phyloP scores from a whole-genome alignment of 2,888 invertebrate genomes.

The Zaprionus obscuricornis region DNA sequence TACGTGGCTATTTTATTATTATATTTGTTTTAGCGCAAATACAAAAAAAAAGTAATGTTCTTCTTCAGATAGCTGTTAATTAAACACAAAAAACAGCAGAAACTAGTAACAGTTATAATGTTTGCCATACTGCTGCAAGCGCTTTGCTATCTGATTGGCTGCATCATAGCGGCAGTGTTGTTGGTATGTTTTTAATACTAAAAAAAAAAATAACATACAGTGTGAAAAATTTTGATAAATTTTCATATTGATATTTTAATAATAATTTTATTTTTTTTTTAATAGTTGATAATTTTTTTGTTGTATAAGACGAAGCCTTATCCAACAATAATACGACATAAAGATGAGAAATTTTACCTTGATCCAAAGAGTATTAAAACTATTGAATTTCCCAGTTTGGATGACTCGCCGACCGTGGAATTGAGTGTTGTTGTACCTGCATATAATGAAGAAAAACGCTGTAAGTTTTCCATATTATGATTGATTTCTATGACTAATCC shows the following conservation, averaged over 20 bases:
- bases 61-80: conserved; percentile 44
- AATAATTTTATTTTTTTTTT: conserved; percentile 72
- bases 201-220: conserved; percentile 1
- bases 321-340: conserved; percentile 87
- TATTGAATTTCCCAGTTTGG: conserved; percentile 89
- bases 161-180: conserved; percentile 12
- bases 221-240: conserved; percentile 19
- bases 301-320: conserved; percentile 87
- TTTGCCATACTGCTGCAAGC: conserved; percentile 42
- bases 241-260: conserved; percentile 1
- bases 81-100: conserved; percentile 7
- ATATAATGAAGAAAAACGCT: conserved; percentile 96
- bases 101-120: conserved; percentile 38
- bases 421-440: conserved; percentile 98
- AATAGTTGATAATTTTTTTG: conserved; percentile 86
- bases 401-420: conserved; percentile 88
- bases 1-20: conserved; percentile 60
- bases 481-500: conserved; percentile 40
- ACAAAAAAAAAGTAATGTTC: conserved; percentile 58
- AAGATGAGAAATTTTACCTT: conserved; percentile 90
- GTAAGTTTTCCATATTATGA: conserved; percentile 85
- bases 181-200: conserved; percentile 43
- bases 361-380: conserved; percentile 86
- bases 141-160: conserved; percentile 39
- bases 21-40: too few species aligned